Evolutionary conservation across 2,113 vertebrate species (phyloP).

Genomic region (Pipra filicauda): DNA sequence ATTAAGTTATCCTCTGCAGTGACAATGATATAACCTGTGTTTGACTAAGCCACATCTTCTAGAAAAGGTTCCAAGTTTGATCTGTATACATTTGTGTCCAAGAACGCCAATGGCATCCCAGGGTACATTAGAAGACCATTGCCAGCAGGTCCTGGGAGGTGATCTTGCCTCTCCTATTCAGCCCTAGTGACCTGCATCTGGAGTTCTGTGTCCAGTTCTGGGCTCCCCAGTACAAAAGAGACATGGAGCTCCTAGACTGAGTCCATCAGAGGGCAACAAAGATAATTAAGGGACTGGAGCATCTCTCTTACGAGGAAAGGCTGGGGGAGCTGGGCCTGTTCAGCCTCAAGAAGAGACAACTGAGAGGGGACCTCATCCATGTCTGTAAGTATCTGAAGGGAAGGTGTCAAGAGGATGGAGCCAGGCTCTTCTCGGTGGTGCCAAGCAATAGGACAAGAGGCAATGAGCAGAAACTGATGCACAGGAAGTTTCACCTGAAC

Average conservation of each 20-base stretch:
- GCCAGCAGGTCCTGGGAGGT: not conserved
- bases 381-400: not conserved
- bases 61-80: not conserved
- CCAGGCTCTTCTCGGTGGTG: not conserved
- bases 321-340: not conserved
- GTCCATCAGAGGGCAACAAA: not conserved
- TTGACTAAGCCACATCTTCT: not conserved
- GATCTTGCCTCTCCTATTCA: not conserved
- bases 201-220: not conserved
- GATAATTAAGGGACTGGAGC: not conserved
- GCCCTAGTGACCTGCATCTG: not conserved
- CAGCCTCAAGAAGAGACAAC: fast-evolving
- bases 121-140: not conserved
- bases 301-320: not conserved
- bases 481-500: not conserved
- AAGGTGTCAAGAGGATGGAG: not conserved
- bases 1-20: not conserved
- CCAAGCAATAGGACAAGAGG: not conserved
- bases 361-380: not conserved
- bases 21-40: not conserved
- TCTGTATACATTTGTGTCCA: not conserved
- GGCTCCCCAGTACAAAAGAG: not conserved
- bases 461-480: not conserved
- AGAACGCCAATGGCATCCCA: not conserved
- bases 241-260: not conserved